phyloP scores from a whole-genome alignment of 30 jellyfish, hydroid and myxozoan species.

The Nemopilema nomurai region DNA sequence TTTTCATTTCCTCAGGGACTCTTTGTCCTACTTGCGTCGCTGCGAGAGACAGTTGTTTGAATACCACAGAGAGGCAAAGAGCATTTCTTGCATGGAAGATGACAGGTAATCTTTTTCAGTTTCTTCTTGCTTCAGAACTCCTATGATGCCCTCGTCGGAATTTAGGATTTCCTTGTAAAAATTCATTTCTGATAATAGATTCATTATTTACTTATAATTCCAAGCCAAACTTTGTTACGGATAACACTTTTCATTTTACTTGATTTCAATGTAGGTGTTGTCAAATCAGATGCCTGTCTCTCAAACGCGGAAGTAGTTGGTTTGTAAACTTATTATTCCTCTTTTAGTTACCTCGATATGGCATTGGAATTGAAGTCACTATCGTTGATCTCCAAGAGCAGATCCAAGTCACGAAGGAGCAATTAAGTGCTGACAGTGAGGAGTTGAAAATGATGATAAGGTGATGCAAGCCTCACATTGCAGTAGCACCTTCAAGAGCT shows the following conservation, averaged over 20 bases:
- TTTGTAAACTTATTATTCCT: too few relatives aligned
- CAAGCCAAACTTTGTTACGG: too few relatives aligned
- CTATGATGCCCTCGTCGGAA: neutral
- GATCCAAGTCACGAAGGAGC: slow-evolving; percentile 89
- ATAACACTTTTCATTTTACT: too few relatives aligned
- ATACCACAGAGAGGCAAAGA: slow-evolving; percentile 63
- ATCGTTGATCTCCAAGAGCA: slow-evolving; percentile 83
- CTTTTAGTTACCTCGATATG: slow-evolving; percentile 35
- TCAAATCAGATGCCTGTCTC: neutral
- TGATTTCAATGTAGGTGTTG: neutral
- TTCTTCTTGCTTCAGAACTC: neutral
- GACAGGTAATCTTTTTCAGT: slow-evolving; percentile 22
- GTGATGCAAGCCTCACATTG: too few relatives aligned
- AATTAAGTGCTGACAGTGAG: slow-evolving; percentile 81
- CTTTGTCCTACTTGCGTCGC: slow-evolving; percentile 68
- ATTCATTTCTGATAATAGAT: too few relatives aligned
- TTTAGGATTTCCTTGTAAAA: neutral
- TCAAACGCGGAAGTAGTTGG: neutral
- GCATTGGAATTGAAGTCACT: slow-evolving; percentile 53
- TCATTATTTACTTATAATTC: too few relatives aligned
- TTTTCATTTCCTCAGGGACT: slow-evolving; percentile 42
- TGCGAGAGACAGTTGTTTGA: slow-evolving; percentile 87
- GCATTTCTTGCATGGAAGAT: slow-evolving; percentile 27
- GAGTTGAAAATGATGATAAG: slow-evolving; percentile 86
- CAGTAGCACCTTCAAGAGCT: too few relatives aligned